A percentile compares a stretch with the other conserved stretches of the same genome.
phyloP scores from a whole-genome alignment of 2,797 vertebrate species.

The Valencia hispanica region DNA sequence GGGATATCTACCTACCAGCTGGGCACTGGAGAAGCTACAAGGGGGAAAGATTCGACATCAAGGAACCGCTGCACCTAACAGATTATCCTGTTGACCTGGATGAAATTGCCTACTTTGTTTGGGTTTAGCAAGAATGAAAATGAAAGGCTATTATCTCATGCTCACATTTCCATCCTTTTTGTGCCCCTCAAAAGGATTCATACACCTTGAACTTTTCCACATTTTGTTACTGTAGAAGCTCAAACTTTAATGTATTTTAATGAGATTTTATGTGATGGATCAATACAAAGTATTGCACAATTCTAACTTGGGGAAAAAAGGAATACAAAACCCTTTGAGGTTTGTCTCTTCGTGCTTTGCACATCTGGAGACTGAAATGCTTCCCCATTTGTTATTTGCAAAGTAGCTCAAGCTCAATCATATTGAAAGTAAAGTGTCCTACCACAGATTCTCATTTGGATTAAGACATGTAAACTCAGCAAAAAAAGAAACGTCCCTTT shows the following conservation, averaged over 20 bases:
- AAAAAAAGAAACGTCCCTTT: too few relatives aligned
- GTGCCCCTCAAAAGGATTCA: neutral
- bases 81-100: constrained; percentile 93
- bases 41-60: constrained; percentile 89
- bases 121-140: constrained; percentile 73
- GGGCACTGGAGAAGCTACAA: constrained; percentile 96
- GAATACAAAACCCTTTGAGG: neutral
- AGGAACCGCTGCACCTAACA: constrained; percentile 88
- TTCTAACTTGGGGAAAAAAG: neutral
- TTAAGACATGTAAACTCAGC: too few relatives aligned
- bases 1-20: constrained; percentile 93
- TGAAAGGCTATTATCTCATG: neutral
- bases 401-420: neutral
- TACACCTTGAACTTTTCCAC: neutral
- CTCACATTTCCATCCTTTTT: constrained; percentile 7
- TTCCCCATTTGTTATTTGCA: neutral
- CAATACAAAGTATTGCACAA: neutral
- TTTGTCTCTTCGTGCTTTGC: neutral
- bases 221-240: neutral
- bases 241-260: neutral
- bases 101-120: constrained; percentile 92
- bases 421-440: too few relatives aligned
- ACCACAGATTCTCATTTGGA: neutral
- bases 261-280: neutral
- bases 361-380: neutral